Evolutionary conservation across 1,140 invertebrate genomes (phyloP).

Genomic region (Popillia japonica): DNA sequence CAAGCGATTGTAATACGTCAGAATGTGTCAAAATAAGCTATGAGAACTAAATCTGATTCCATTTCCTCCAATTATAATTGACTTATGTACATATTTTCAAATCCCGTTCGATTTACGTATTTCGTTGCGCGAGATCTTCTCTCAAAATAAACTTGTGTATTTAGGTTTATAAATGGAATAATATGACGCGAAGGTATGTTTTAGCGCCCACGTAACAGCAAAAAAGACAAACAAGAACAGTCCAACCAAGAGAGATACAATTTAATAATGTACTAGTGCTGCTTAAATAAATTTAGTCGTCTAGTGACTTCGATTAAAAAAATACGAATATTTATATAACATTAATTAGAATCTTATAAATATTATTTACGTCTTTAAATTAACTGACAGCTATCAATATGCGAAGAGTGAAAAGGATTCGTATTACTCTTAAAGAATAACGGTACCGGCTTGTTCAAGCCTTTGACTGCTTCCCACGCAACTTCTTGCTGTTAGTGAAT

Average conservation of each 20-base stretch:
- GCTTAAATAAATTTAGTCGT: too few species aligned
- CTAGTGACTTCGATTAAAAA: too few species aligned
- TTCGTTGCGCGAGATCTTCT: neutral
- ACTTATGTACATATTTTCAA: neutral
- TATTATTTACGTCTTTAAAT: neutral
- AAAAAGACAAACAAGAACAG: neutral
- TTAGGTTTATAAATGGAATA: constrained; percentile 15
- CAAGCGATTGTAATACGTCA: too few species aligned
- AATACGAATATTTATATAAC: too few species aligned
- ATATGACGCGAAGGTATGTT: neutral
- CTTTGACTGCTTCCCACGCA: neutral
- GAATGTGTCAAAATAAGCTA: too few species aligned
- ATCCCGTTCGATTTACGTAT: neutral
- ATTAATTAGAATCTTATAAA: constrained; percentile 12
- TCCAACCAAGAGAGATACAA: too few species aligned
- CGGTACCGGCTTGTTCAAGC: constrained; percentile 9
- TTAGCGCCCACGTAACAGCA: neutral
- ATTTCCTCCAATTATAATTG: too few species aligned
- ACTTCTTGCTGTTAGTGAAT: neutral
- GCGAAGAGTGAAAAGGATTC: neutral
- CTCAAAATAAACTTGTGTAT: neutral
- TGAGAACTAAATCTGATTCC: too few species aligned
- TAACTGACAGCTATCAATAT: neutral
- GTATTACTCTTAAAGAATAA: neutral
- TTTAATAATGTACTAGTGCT: too few species aligned